Base-by-base conservation (phyloP, 2,113 vertebrate species). In the Zosterops borbonicus region DNA sequence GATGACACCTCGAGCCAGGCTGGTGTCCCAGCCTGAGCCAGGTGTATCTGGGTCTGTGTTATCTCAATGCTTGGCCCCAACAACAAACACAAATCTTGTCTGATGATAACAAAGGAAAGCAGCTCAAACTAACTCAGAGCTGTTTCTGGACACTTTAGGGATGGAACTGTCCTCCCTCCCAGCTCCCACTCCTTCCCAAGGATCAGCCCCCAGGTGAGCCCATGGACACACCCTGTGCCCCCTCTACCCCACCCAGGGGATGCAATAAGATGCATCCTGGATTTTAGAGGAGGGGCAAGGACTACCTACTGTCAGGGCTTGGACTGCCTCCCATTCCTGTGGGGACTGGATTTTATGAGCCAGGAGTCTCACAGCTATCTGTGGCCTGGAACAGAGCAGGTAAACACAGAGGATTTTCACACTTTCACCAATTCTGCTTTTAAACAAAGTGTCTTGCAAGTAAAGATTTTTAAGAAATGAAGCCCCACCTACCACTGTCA, bases 331-430 rank as follows among this genome's bases (percentile, higher is more conserved):
- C 99, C 99, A 99, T 97, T 99, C 99, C 96, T 99, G 99, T 4
- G 99, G 99, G 2, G 99, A 99, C 94, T 99, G 99, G 96, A 99
- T 99, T 98, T 99, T 99, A 95, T 99, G 99, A 77, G 98, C 99
- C 96, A 99, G 94, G 24, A 99, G 98, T 68, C 99, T 98, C 69
- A 99, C 98, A 1, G 99, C 98, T 80, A 99, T 99, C 98, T 99
- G 99, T 23, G 99, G 99, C 85, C 99, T 99, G 94, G 50, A 95
- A 97, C 76, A 84, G 77, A 39, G 44, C 37, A 82, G 58, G 28
- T 2, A 11, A 65, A 85, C 59, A 44, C 4, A 9, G 44, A 65
- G 41, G 13, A 28, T 17, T 58, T 83, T 71, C 42, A 90, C 23
- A 31, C 39, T 53, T 59, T 24, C 71, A 83, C 29, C 71, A 58